Percentiles rank a stretch among this genome's conserved stretches.
Evolutionary conservation across 30 jellyfish, hydroid and myxozoan species (phyloP).

Genomic region (Clytia hemisphaerica): DNA sequence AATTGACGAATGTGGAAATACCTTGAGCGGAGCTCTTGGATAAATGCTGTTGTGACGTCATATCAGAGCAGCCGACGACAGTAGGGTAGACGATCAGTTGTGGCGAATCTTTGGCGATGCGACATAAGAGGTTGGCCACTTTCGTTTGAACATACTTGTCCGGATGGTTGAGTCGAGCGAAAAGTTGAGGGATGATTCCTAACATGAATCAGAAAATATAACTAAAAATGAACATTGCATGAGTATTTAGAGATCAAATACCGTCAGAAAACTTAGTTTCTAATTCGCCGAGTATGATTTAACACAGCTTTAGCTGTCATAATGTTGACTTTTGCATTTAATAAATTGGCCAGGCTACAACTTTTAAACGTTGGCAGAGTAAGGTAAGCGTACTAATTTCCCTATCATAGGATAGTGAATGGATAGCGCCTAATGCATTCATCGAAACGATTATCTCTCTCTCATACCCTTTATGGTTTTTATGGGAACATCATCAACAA

Average conservation of each 20-base stretch:
- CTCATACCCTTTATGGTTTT: too few relatives aligned
- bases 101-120: slow-evolving; percentile 91
- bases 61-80: slow-evolving; percentile 97
- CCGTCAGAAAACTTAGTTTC: too few relatives aligned
- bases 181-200: slow-evolving; percentile 98
- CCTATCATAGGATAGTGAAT: too few relatives aligned
- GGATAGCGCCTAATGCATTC: not conserved
- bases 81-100: slow-evolving; percentile 89
- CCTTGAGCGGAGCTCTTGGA: slow-evolving; percentile 94
- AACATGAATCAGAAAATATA: too few relatives aligned
- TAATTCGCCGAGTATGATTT: too few relatives aligned
- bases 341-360: too few relatives aligned
- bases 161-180: slow-evolving; percentile 95
- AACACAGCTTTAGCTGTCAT: too few relatives aligned
- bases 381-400: too few relatives aligned
- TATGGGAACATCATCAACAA: not conserved
- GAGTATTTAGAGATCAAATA: too few relatives aligned
- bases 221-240: too few relatives aligned
- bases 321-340: not conserved
- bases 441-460: not conserved
- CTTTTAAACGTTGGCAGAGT: too few relatives aligned
- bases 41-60: slow-evolving; percentile 75
- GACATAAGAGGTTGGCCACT: slow-evolving; percentile 85
- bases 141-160: slow-evolving; percentile 82
- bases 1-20: too few relatives aligned